These are phyloP conservation scores for Andrena hattorfiana DNA, from an alignment of 2,888 invertebrate genomes.

Conservation along the genomic window DNA sequence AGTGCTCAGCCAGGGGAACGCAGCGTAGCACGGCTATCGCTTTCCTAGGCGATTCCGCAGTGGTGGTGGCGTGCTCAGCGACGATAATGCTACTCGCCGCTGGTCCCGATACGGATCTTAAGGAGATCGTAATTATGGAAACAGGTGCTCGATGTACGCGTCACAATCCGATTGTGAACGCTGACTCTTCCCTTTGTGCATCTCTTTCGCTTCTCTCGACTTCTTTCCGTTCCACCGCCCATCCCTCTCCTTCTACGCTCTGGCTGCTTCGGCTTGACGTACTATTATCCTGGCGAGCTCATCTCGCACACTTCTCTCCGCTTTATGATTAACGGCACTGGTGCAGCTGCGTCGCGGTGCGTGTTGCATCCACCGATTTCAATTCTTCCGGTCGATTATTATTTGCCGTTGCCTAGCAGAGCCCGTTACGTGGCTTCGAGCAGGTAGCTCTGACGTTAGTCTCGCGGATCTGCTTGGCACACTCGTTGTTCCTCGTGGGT, in stretches of 20 bases:
- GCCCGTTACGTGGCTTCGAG: slow-evolving; percentile 29
- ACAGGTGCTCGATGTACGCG: slow-evolving; percentile 78
- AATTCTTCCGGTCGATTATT: slow-evolving; percentile 62
- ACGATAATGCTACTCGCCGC: slow-evolving; percentile 65
- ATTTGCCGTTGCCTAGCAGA: slow-evolving; percentile 39
- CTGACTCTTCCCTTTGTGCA: slow-evolving; percentile 31
- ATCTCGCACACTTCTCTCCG: slow-evolving; percentile 24
- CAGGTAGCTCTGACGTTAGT: neutral
- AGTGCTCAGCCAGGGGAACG: slow-evolving; percentile 19
- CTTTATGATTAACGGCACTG: slow-evolving; percentile 68
- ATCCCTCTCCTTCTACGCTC: slow-evolving; percentile 10
- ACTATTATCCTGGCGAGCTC: slow-evolving; percentile 56
- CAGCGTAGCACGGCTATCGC: slow-evolving; percentile 41
- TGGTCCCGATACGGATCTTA: slow-evolving; percentile 67
- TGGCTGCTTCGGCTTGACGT: slow-evolving; percentile 13
- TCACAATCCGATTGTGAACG: slow-evolving; percentile 73
- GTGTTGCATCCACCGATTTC: slow-evolving; percentile 60
- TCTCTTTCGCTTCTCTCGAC: neutral
- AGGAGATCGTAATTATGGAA: slow-evolving; percentile 77
- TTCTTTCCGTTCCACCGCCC: slow-evolving; percentile 13
- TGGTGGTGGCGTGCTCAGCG: slow-evolving; percentile 20
- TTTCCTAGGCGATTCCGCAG: slow-evolving; percentile 56
- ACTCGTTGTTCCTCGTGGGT: neutral
- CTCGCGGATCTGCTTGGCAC: neutral
- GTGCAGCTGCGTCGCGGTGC: slow-evolving; percentile 65